phyloP scores from a whole-genome alignment of 2,888 invertebrate species.

The Harmothoe impar region DNA sequence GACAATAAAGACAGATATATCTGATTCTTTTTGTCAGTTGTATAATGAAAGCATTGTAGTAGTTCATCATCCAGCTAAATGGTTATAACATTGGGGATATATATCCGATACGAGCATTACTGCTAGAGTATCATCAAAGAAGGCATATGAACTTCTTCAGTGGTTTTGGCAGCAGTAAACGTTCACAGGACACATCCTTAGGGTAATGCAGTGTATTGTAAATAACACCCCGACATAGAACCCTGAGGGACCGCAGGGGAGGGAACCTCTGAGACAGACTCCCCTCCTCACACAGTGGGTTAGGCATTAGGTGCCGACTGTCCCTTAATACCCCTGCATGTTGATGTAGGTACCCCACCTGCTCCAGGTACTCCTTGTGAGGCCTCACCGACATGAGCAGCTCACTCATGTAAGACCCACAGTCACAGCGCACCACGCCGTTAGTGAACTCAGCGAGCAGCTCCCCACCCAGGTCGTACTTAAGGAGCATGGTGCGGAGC shows the following conservation, averaged over 20 bases:
- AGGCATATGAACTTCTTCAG: not conserved
- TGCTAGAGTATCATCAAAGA: no score
- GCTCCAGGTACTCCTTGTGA: not conserved
- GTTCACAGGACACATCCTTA: not conserved
- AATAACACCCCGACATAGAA: not conserved
- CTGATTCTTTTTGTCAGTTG: no score
- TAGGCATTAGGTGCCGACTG: not conserved
- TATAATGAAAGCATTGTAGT: no score
- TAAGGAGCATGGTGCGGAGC: not conserved
- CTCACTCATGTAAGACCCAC: not conserved
- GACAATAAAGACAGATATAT: no score
- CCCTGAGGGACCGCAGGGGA: not conserved
- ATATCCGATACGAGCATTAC: no score
- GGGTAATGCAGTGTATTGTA: not conserved
- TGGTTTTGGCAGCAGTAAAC: not conserved
- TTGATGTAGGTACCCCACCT: not conserved
- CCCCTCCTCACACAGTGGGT: not conserved
- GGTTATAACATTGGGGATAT: no score
- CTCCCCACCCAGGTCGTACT: not conserved
- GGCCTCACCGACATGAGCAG: not conserved
- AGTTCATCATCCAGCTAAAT: no score
- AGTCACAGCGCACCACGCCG: not conserved
- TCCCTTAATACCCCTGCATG: not conserved
- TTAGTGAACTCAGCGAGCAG: not conserved
- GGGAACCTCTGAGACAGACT: not conserved